Evolutionary conservation across 2,113 vertebrate genomes (phyloP).

Genomic region (Martes martes): DNA sequence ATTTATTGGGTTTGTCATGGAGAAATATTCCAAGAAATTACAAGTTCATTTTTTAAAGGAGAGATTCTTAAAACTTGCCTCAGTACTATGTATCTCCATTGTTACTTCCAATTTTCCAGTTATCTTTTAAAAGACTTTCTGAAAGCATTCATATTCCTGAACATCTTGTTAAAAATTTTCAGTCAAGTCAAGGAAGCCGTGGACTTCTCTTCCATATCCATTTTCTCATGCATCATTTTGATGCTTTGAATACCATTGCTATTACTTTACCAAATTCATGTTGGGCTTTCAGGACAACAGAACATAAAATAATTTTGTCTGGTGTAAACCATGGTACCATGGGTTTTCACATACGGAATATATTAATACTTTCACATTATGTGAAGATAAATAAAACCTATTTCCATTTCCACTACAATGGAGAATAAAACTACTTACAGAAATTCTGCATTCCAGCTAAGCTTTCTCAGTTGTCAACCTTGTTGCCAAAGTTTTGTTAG

Average conservation of each 20-base stretch:
- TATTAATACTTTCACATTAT: background rate
- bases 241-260: background rate
- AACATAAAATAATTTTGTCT: background rate
- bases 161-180: background rate
- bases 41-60: background rate
- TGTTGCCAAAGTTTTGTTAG: background rate
- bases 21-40: background rate
- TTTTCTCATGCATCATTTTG: background rate
- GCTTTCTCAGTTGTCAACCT: background rate
- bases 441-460: background rate
- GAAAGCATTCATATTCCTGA: background rate
- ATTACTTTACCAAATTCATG: background rate
- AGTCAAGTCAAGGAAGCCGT: background rate
- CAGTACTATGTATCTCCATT: background rate
- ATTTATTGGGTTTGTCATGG: background rate
- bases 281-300: background rate
- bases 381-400: background rate
- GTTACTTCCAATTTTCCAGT: background rate
- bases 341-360: background rate
- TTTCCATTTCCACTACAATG: background rate
- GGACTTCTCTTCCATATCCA: background rate
- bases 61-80: background rate
- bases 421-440: background rate
- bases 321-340: background rate
- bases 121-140: constrained; percentile 10